Percentiles rank a stretch among this genome's conserved stretches.
These are phyloP conservation scores for Charina bottae DNA, from an alignment of 2,113 vertebrate genomes.

Conservation along the genomic window DNA sequence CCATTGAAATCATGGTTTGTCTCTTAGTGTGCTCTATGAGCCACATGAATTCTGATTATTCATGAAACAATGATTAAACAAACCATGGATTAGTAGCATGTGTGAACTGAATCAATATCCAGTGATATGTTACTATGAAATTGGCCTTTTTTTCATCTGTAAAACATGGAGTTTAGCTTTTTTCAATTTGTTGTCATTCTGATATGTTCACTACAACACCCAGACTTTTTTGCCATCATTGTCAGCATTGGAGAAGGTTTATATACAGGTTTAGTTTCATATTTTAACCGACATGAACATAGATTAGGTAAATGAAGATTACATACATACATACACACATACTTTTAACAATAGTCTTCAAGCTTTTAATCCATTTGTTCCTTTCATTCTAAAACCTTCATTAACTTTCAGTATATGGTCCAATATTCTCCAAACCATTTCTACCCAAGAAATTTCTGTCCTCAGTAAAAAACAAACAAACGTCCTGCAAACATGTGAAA, in stretches of 20 bases:
- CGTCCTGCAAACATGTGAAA: background rate
- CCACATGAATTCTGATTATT: too few relatives aligned
- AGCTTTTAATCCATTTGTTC: background rate
- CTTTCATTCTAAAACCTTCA: background rate
- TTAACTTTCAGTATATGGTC: background rate
- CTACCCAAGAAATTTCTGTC: background rate
- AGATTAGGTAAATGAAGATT: background rate
- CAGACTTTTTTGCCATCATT: too few relatives aligned
- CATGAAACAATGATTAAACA: too few relatives aligned
- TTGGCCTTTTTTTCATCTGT: background rate
- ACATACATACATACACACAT: too few relatives aligned
- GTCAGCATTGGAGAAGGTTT: too few relatives aligned
- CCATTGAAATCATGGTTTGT: too few relatives aligned
- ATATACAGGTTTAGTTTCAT: slow-evolving; percentile 2
- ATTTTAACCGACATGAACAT: background rate
- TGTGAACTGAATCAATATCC: too few relatives aligned
- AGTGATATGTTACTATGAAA: background rate
- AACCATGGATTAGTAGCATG: too few relatives aligned
- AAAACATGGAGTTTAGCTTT: background rate
- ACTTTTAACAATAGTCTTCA: too few relatives aligned
- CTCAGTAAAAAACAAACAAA: slow-evolving; percentile 5
- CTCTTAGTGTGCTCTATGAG: too few relatives aligned
- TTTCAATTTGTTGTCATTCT: too few relatives aligned
- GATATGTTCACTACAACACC: too few relatives aligned
- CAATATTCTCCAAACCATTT: background rate